These are phyloP conservation scores for Exocentrus adspersus DNA, from an alignment of 2,888 invertebrate genomes.

Conservation along the genomic window DNA sequence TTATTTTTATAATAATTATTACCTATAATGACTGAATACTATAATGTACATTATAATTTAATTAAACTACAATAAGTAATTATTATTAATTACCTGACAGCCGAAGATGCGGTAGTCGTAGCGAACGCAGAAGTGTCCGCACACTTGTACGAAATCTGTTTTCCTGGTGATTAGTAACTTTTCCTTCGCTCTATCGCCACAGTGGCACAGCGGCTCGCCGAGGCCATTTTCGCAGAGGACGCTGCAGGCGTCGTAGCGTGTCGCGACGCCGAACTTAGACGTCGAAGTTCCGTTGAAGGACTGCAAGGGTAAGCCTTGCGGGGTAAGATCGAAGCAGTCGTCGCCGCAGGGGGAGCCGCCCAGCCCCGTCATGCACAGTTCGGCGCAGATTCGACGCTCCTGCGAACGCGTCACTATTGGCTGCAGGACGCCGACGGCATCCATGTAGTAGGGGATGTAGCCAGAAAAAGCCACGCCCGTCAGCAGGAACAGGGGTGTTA, in stretches of 20 bases:
- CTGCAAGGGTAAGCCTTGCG: slow-evolving; percentile 62
- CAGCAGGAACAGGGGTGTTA: slow-evolving; percentile 50
- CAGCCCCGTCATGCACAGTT: slow-evolving; percentile 62
- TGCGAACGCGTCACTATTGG: slow-evolving; percentile 58
- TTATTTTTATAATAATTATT: too few relatives aligned
- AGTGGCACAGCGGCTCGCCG: slow-evolving; percentile 70
- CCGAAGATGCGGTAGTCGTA: slow-evolving; percentile 58
- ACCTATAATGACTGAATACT: too few relatives aligned
- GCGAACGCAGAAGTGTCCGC: slow-evolving; percentile 65
- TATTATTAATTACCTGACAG: slow-evolving; percentile 57
- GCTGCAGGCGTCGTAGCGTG: slow-evolving; percentile 68
- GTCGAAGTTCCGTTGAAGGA: slow-evolving; percentile 30
- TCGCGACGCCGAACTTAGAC: slow-evolving; percentile 52
- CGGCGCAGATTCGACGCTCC: slow-evolving; percentile 61
- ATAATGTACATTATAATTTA: too few relatives aligned
- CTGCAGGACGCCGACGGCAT: slow-evolving; percentile 50
- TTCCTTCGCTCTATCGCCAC: slow-evolving; percentile 49
- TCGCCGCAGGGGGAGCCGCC: slow-evolving; percentile 69
- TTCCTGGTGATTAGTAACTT: slow-evolving; percentile 21
- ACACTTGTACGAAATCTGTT: slow-evolving; percentile 65
- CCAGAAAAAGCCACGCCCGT: slow-evolving; percentile 51
- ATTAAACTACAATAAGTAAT: too few relatives aligned
- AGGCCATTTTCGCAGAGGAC: slow-evolving; percentile 70
- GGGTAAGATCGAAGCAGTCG: slow-evolving; percentile 66
- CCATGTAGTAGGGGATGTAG: slow-evolving; percentile 51